Conservation (phyloP, 2,888 invertebrate species). For the Pristionchus exspectatus region DNA sequence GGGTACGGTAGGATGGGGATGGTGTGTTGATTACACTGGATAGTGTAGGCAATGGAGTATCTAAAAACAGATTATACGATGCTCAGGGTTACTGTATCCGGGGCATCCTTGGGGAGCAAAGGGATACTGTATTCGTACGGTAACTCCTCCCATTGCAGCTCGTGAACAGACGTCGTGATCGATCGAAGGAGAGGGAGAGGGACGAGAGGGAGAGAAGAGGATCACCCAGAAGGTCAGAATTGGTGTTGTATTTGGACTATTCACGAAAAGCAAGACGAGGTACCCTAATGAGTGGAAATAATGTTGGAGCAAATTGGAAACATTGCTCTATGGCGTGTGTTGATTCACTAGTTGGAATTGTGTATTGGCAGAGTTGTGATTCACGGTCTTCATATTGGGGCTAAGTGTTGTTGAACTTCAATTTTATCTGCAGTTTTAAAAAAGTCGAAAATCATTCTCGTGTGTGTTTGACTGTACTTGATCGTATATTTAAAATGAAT, state of each 20-base stretch:
- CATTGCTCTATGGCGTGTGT: neutral
- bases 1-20: slow-evolving; percentile 9
- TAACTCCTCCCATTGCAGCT: slow-evolving; percentile 56
- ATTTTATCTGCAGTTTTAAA: neutral
- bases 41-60: neutral
- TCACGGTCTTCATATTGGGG: neutral
- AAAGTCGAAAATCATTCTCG: neutral
- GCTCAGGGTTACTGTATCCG: too few relatives aligned
- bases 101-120: too few relatives aligned
- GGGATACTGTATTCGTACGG: neutral
- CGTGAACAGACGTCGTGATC: slow-evolving; percentile 64
- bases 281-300: neutral
- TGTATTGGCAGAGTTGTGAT: neutral
- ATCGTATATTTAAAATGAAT: neutral
- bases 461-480: neutral
- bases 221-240: slow-evolving; percentile 57
- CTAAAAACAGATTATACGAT: too few relatives aligned
- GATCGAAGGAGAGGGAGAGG: slow-evolving; percentile 60
- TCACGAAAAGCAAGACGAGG: too few relatives aligned
- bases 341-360: too few relatives aligned
- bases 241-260: neutral
- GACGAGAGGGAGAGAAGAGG: slow-evolving; percentile 60
- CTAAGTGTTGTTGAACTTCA: neutral
- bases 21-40: too few relatives aligned
- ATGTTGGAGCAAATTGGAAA: neutral